Evolutionary conservation across 2,888 invertebrate genomes (phyloP), one percentile per base, ranked within the genome.

Genomic region (Nemapogon koenigi): DNA sequence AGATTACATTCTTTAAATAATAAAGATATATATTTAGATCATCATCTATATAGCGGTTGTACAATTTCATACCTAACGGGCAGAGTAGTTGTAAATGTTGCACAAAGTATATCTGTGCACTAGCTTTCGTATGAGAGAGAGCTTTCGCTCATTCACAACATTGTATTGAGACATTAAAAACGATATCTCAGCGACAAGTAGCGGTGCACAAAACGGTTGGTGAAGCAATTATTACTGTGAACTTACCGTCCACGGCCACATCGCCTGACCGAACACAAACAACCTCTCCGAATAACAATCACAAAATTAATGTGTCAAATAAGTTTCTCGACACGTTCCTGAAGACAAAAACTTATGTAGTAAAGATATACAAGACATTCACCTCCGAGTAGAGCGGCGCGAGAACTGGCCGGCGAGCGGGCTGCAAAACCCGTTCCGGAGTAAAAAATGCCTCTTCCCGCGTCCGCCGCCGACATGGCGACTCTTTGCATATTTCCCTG

Each of bases 391-490:
- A 65, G 48, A 62, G 66, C 67, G 67, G 58, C 63, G 70, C 63
- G 72, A 72, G 68, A 62, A 86, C 81, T 73, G 86, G 82, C 76
- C 76, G 83, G 59, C 83, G 70, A 79, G 82, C 60, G 83, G 76
- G 66, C 81, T 81, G 55, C 59, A 59, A 67, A 73, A 75, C 73
- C 69, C 59, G 71, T 76, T 78, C 62, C 64, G 87, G 87, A 80
- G 86, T 88, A 75, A 75, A 76, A 76, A 71, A 55, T 50, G 44
- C 55, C 61, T 65, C 67, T 69, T 70, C 71, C 72, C 63, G 67
- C 68, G 67, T 62, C 67, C 57, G 54, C 56, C 55, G 63, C 55
- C 55, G 56, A 53, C 57, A 56, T 49, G 55, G 54, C 65, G 71
- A 67, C 72, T 73, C 75, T 68, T 65, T 64, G 72, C 65, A 65